These are phyloP conservation scores for Pachycephus smyrnensis DNA, from an alignment of 2,888 invertebrate species.

Conservation along the genomic window DNA sequence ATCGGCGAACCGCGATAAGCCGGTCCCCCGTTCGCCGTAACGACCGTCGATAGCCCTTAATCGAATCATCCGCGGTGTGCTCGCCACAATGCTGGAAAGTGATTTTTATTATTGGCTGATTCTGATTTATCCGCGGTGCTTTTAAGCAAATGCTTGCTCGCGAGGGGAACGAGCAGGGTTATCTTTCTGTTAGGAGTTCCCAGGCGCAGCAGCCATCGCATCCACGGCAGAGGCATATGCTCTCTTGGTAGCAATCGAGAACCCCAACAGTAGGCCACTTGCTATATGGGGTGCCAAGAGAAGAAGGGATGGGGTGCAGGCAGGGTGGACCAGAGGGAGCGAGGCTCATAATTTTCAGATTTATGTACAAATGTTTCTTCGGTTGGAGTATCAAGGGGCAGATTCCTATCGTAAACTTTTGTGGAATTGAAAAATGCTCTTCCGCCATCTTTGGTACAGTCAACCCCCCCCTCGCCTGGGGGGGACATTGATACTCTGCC, in stretches of 20 bases:
- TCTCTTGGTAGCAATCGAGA: too few species aligned
- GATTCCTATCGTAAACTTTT: slow-evolving; percentile 63
- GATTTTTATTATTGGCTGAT: slow-evolving; percentile 66
- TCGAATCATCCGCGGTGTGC: slow-evolving; percentile 57
- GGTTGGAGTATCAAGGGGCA: slow-evolving; percentile 38
- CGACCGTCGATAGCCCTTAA: slow-evolving; percentile 65
- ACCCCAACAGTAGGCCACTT: too few species aligned
- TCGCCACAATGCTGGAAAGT: slow-evolving; percentile 64
- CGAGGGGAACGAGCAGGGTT: slow-evolving; percentile 48
- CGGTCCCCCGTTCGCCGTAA: slow-evolving; percentile 49
- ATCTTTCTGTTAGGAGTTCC: slow-evolving; percentile 64
- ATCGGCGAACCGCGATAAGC: slow-evolving; percentile 58
- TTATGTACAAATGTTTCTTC: slow-evolving; percentile 64
- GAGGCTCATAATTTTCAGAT: slow-evolving; percentile 64
- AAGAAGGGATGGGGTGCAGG: slow-evolving; percentile 8
- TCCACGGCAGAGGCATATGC: neutral
- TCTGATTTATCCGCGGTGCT: slow-evolving; percentile 60
- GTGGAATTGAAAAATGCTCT: slow-evolving; percentile 65
- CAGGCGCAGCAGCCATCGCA: slow-evolving; percentile 57
- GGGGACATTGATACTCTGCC: too few species aligned
- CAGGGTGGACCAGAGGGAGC: slow-evolving; percentile 24
- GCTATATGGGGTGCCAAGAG: neutral
- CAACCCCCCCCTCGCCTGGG: too few species aligned
- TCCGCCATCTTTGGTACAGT: slow-evolving; percentile 13
- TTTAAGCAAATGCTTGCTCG: slow-evolving; percentile 10